Evolutionary conservation across 2,797 vertebrate genomes (phyloP).

Genomic region (Perodicticus potto): DNA sequence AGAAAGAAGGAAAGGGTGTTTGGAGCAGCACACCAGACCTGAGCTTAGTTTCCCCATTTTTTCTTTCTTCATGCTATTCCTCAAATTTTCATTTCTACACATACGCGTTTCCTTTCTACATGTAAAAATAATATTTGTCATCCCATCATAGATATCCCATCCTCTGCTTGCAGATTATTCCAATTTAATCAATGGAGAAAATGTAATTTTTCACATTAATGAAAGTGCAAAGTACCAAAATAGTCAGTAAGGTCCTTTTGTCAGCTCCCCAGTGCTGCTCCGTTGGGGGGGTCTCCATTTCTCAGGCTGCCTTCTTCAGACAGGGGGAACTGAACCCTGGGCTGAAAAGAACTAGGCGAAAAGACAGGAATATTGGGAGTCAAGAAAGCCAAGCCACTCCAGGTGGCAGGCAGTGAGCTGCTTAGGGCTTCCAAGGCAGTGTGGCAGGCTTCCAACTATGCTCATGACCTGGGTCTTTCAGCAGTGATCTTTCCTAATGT

Average conservation of each 20-base stretch:
- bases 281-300: neutral
- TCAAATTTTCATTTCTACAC: neutral
- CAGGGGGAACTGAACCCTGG: neutral
- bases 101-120: neutral
- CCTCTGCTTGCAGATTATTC: neutral
- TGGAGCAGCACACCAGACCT: neutral
- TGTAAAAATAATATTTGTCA: neutral
- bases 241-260: neutral
- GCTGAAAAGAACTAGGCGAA: neutral
- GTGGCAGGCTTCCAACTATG: neutral
- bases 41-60: neutral
- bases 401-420: neutral
- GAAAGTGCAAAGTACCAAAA: neutral
- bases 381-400: neutral
- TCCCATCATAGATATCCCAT: neutral
- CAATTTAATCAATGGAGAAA: neutral
- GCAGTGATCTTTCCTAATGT: neutral
- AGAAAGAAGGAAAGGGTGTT: neutral
- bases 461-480: neutral
- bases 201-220: neutral
- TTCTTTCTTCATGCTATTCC: conserved; percentile 19
- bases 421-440: neutral
- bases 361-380: neutral
- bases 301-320: conserved; percentile 24
- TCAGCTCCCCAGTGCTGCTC: neutral